Percentiles rank a stretch among this genome's conserved stretches.
Conservation (phyloP, 1,140 invertebrate genomes). For the Caenorhabditis brenneri region DNA sequence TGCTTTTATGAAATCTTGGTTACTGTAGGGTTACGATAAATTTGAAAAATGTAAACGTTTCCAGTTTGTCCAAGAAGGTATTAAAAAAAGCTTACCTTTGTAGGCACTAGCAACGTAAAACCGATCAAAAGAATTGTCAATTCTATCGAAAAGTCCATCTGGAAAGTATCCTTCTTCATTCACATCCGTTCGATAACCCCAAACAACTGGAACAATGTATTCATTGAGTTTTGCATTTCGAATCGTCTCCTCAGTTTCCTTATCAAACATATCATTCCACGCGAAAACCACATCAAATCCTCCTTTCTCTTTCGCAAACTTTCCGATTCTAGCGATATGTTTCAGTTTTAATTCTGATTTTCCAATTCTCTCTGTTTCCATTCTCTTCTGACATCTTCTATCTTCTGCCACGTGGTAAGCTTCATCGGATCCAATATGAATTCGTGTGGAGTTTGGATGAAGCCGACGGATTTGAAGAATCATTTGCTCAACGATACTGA, state of each 20-base stretch:
- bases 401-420: slow-evolving; percentile 62
- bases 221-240: slow-evolving; percentile 54
- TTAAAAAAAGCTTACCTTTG: slow-evolving; percentile 52
- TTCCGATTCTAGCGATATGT: slow-evolving; percentile 61
- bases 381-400: slow-evolving; percentile 6
- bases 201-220: slow-evolving; percentile 65
- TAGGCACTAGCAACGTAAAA: slow-evolving; percentile 63
- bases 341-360: slow-evolving; percentile 43
- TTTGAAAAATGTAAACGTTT: too few relatives aligned
- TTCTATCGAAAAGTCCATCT: slow-evolving; percentile 49
- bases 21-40: too few relatives aligned
- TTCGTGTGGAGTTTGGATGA: slow-evolving; percentile 49
- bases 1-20: too few relatives aligned
- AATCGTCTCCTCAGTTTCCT: slow-evolving; percentile 31
- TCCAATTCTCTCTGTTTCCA: slow-evolving; percentile 17
- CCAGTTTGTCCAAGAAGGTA: too few relatives aligned
- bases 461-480: slow-evolving; percentile 64
- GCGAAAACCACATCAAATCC: slow-evolving; percentile 60
- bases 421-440: slow-evolving; percentile 74
- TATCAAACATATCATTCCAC: slow-evolving; percentile 69
- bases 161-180: slow-evolving; percentile 64
- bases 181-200: slow-evolving; percentile 68
- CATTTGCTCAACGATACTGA: slow-evolving; percentile 74
- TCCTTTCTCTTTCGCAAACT: not conserved
- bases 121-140: slow-evolving; percentile 78